Conservation (phyloP, 2,888 invertebrate species). For the Mactromeris polynyma region DNA sequence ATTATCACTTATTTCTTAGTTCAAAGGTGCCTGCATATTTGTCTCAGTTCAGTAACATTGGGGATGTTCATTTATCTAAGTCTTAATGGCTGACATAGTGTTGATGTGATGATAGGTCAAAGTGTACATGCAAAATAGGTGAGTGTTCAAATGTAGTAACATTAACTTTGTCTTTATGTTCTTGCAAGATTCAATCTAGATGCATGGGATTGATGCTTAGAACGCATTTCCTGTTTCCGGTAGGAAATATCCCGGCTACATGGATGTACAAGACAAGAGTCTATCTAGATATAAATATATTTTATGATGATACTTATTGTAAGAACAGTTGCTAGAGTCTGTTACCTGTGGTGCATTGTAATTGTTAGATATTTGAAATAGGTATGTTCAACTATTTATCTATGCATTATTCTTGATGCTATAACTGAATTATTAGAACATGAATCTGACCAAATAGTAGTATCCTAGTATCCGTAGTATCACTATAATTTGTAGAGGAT, state of each 20-base stretch:
- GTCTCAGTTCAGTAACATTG: no score
- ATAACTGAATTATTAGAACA: no score
- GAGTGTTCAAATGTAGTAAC: not conserved
- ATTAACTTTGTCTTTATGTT: not conserved
- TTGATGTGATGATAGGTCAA: not conserved
- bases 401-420: no score
- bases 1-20: no score
- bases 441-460: no score
- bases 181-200: not conserved
- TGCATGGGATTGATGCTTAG: not conserved
- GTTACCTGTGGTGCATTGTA: not conserved
- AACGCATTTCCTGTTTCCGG: slow-evolving; percentile 2
- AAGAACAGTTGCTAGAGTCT: not conserved
- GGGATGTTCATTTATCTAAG: no score
- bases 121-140: not conserved
- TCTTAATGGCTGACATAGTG: not conserved
- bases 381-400: not conserved
- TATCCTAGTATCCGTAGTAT: no score
- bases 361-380: not conserved
- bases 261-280: not conserved
- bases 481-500: no score
- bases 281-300: not conserved
- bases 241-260: not conserved
- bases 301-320: not conserved
- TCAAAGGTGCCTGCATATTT: no score